phyloP scores from a whole-genome alignment of 2,888 invertebrate species.

The Escarpia spicata region DNA sequence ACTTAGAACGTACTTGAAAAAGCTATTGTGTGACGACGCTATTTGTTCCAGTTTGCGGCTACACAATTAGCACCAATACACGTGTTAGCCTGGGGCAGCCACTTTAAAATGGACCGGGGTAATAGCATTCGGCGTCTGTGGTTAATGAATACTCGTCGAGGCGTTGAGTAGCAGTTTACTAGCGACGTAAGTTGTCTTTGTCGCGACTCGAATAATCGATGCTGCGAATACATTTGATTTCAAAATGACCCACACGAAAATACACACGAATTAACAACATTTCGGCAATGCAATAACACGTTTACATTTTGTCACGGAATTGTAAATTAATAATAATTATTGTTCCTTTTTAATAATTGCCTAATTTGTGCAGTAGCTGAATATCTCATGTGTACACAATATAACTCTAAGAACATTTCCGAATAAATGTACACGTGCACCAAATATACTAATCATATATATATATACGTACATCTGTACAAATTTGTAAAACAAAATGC shows the following conservation, averaged over 20 bases:
- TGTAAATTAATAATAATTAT: neutral
- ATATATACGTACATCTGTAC: neutral
- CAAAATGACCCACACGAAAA: neutral
- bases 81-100: neutral
- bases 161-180: constrained; percentile 6
- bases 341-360: neutral
- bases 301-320: neutral
- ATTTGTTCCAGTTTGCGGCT: neutral
- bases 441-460: neutral
- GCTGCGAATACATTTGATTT: neutral
- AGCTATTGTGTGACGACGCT: neutral
- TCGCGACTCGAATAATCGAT: neutral
- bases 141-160: neutral
- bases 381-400: neutral
- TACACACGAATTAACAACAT: neutral
- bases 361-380: neutral
- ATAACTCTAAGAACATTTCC: neutral
- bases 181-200: neutral
- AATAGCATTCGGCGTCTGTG: neutral
- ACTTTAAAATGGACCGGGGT: neutral
- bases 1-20: constrained; percentile 10
- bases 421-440: neutral
- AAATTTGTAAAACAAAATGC: neutral
- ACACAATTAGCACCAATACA: neutral
- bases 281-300: neutral